phyloP scores from a whole-genome alignment of 2,113 vertebrate species.

The Myanophis thanlyinensis region DNA sequence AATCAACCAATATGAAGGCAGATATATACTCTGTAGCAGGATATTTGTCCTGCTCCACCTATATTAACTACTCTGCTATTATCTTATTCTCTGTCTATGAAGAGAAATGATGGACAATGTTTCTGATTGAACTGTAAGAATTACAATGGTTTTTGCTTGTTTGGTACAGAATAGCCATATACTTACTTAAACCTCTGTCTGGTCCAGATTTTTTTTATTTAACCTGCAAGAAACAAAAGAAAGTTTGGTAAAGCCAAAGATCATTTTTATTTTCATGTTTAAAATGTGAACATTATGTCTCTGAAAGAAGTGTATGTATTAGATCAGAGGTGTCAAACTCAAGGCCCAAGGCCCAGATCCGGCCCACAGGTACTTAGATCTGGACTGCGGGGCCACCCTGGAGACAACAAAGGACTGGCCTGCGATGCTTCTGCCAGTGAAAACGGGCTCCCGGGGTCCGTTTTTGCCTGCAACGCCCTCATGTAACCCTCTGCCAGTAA shows the following conservation, averaged over 20 bases:
- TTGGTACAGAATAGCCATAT: accelerated
- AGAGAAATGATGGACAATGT: not conserved
- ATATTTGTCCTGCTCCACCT: not conserved
- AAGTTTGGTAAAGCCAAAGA: not conserved
- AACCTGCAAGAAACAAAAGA: slow-evolving; percentile 57
- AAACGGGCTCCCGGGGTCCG: too few relatives aligned
- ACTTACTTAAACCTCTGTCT: slow-evolving; percentile 62
- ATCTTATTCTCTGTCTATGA: not conserved
- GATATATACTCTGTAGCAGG: not conserved
- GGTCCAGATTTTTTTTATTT: not conserved
- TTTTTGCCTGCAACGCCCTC: too few relatives aligned
- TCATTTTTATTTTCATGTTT: not conserved
- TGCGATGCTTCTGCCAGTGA: too few relatives aligned
- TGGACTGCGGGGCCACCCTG: too few relatives aligned
- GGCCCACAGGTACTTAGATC: too few relatives aligned
- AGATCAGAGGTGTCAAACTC: too few relatives aligned
- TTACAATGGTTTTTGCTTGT: accelerated
- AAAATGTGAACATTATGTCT: not conserved
- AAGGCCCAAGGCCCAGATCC: too few relatives aligned
- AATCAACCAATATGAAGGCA: not conserved
- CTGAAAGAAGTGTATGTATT: not conserved
- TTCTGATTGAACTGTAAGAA: not conserved
- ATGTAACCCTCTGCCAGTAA: too few relatives aligned
- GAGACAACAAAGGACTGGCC: too few relatives aligned
- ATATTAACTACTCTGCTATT: not conserved